phyloP scores from a whole-genome alignment of 2,888 invertebrate species.

The Thalpophila matura region DNA sequence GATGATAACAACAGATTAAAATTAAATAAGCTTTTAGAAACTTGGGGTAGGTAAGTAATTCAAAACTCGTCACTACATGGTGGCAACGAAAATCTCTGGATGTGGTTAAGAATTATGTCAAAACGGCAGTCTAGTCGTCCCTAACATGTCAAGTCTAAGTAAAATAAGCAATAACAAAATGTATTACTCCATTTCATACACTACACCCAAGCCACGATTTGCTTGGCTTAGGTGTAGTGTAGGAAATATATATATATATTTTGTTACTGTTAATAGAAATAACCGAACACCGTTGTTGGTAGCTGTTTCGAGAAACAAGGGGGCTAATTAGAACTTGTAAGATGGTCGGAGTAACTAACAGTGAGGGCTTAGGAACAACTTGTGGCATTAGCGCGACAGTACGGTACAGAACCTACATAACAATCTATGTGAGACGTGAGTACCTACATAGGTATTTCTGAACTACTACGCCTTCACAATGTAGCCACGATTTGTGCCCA shows the following conservation, averaged over 20 bases:
- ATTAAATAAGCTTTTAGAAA: too few species aligned
- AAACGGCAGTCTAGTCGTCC: too few species aligned
- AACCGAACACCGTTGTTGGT: constrained; percentile 61
- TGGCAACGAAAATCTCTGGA: too few species aligned
- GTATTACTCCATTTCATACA: constrained; percentile 3
- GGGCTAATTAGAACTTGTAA: constrained; percentile 76
- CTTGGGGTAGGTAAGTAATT: too few species aligned
- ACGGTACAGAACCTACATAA: constrained; percentile 45
- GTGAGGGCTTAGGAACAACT: constrained; percentile 67
- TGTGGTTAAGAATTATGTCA: too few species aligned
- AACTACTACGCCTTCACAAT: constrained; percentile 41
- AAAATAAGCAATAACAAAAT: constrained; percentile 14
- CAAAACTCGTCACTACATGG: too few species aligned
- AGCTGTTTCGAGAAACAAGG: constrained; percentile 72
- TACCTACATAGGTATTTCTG: constrained; percentile 28
- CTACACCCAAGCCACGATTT: constrained; percentile 20
- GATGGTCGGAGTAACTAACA: constrained; percentile 73
- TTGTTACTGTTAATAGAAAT: too few species aligned
- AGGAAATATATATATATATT: too few species aligned
- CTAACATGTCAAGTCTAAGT: background rate
- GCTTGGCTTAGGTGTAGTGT: too few species aligned
- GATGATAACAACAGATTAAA: too few species aligned
- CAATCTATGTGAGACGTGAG: constrained; percentile 32
- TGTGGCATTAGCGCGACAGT: constrained; percentile 66
- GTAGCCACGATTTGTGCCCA: constrained; percentile 53